Conservation (phyloP, 2,888 invertebrate genomes). For the Yponomeuta plumbellus region DNA sequence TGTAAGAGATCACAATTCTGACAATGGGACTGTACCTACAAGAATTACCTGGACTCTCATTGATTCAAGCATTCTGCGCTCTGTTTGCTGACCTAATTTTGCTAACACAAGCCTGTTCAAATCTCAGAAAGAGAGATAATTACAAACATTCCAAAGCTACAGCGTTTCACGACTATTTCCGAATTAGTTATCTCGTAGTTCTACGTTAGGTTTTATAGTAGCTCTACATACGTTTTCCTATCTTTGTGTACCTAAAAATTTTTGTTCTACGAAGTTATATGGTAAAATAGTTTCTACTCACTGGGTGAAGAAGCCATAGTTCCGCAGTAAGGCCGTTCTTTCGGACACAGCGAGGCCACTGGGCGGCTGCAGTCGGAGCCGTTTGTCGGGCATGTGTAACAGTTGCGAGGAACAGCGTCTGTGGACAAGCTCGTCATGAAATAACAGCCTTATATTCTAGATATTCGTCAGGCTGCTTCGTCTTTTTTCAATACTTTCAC, state of each 20-base stretch:
- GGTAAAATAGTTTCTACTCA: constrained; percentile 4
- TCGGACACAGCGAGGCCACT: constrained; percentile 32
- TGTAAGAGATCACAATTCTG: too few relatives aligned
- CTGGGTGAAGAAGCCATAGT: constrained; percentile 9
- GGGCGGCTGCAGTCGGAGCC: constrained; percentile 30
- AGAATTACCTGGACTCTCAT: too few relatives aligned
- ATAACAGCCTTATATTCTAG: too few relatives aligned
- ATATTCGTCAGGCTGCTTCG: too few relatives aligned
- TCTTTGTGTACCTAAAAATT: neutral
- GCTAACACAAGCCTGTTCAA: too few relatives aligned
- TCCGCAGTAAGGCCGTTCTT: constrained; percentile 31
- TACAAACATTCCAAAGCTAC: neutral
- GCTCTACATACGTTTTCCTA: too few relatives aligned
- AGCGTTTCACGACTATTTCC: too few relatives aligned
- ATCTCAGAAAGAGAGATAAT: neutral
- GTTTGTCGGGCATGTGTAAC: constrained; percentile 34
- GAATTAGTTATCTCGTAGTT: too few relatives aligned
- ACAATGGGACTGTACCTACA: too few relatives aligned
- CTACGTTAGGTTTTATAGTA: too few relatives aligned
- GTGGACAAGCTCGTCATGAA: constrained; percentile 17
- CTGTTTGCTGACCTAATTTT: neutral
- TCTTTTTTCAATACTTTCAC: too few relatives aligned
- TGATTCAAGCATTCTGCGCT: neutral
- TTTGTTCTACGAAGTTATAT: neutral
- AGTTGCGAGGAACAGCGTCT: constrained; percentile 37